Evolutionary conservation across 2,797 vertebrate genomes (phyloP).

Genomic region (Urophycis tenuis): DNA sequence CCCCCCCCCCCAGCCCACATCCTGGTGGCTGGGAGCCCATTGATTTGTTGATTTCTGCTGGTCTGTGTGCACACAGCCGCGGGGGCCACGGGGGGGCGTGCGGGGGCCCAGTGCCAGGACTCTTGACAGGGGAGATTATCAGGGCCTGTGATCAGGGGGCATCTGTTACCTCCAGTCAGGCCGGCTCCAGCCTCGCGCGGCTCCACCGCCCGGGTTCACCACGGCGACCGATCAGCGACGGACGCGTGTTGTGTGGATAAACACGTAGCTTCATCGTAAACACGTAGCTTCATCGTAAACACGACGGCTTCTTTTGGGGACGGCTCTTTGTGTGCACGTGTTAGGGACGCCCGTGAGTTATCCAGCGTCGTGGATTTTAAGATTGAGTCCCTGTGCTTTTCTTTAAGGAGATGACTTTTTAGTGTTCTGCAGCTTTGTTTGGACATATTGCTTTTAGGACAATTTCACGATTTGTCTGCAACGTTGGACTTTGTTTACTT

Average conservation of each 20-base stretch:
- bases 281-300: too few species aligned
- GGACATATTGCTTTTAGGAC: too few species aligned
- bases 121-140: slow-evolving; percentile 60
- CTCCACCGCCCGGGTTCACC: neutral
- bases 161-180: slow-evolving; percentile 50
- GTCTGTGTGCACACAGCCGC: slow-evolving; percentile 57
- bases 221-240: neutral
- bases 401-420: too few species aligned
- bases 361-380: neutral
- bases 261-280: too few species aligned
- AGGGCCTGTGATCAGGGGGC: slow-evolving; percentile 56
- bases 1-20: slow-evolving; percentile 37
- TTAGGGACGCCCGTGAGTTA: neutral
- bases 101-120: slow-evolving; percentile 55
- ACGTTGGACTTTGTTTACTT: too few species aligned
- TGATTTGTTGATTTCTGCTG: slow-evolving; percentile 70
- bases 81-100: slow-evolving; percentile 57
- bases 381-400: neutral
- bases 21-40: slow-evolving; percentile 52
- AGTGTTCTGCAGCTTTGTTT: too few species aligned
- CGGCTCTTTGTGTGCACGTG: neutral
- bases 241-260: neutral
- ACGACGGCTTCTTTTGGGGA: neutral
- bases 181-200: neutral
- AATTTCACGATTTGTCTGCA: too few species aligned